A percentile compares a stretch with the other conserved stretches of the same genome.
These are phyloP conservation scores for Spheniscus humboldti DNA, from an alignment of 2,797 vertebrate species.

Conservation along the genomic window DNA sequence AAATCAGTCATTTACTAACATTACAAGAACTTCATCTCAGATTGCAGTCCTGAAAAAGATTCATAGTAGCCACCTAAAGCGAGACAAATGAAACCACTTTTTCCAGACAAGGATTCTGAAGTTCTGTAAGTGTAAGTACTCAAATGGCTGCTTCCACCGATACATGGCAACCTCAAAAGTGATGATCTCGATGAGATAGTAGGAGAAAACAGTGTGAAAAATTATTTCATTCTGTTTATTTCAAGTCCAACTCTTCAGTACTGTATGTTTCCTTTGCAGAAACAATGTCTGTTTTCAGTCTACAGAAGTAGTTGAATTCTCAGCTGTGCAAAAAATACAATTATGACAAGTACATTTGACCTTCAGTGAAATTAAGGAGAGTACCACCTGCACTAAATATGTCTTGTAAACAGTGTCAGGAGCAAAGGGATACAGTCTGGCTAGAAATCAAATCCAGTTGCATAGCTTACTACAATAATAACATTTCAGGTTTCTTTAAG, in stretches of 20 bases:
- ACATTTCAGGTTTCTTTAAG: neutral
- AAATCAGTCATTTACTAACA: neutral
- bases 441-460: conserved; percentile 30
- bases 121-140: neutral
- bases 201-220: neutral
- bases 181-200: neutral
- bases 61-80: neutral
- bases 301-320: conserved; percentile 30
- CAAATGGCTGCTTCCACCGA: neutral
- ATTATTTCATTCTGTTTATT: neutral
- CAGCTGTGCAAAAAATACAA: conserved; percentile 49
- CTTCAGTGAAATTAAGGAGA: conserved; percentile 48
- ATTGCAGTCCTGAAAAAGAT: neutral
- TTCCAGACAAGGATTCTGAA: neutral
- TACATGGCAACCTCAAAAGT: neutral
- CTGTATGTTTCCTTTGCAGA: neutral
- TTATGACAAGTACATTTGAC: conserved; percentile 60
- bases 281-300: conserved; percentile 45
- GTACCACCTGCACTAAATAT: conserved; percentile 55
- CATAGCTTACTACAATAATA: neutral
- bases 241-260: neutral
- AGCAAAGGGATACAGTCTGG: conserved; percentile 10
- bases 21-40: neutral
- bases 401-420: conserved; percentile 32
- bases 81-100: neutral